Evolutionary conservation across 2,888 invertebrate species (phyloP), one percentile per base, ranked within the genome.

Genomic region (Cosmopolites sordidus): DNA sequence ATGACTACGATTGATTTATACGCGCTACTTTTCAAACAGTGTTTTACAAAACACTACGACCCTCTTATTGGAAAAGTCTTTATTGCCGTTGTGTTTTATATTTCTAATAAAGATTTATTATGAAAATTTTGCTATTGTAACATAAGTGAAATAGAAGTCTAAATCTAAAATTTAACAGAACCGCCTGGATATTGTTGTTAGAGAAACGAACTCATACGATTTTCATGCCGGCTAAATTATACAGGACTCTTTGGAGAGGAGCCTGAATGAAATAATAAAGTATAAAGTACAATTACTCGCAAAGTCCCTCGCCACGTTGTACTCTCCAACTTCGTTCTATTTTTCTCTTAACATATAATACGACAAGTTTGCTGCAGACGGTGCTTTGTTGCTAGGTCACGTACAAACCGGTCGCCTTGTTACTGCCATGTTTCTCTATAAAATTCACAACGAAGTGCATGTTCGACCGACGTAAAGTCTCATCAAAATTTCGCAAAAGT

Each of bases 301-400:
- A 11, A 12, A 33, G 16, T 43, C 40, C 44, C 40, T 30, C 38
- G 39, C 45, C 15, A 30, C 18, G 27, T 40, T 41, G 40, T 51
- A 44, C 18, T 51, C 44, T 40, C 16, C 12, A 46, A 42, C 42
- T 17, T 40, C 38, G 16, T 51, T 51, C 40, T 43, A 51, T 51
- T 54, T 54, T 49, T 54, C 44, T 38, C 27, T 50, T 50, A 38
- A 16, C 42, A 48, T 47, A 52, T 52, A 52, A 56, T 46, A 40
- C 41, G 51, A 48, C 8, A 33, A 48, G 48, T 56, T 56, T 51
- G 47, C 51, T 43, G 45, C 45, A 41, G 16, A 44, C 30, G 37
- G 43, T 47, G 49, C 52, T 56, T 56, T 56, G 56, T 56, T 38
- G 43, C 27, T 16, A 30, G 48, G 56, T 56, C 56, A 56, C 56